Evolutionary conservation across 2,888 invertebrate genomes (phyloP), one percentile per base, ranked within the genome.

Genomic region (Willowsia nigromaculata): DNA sequence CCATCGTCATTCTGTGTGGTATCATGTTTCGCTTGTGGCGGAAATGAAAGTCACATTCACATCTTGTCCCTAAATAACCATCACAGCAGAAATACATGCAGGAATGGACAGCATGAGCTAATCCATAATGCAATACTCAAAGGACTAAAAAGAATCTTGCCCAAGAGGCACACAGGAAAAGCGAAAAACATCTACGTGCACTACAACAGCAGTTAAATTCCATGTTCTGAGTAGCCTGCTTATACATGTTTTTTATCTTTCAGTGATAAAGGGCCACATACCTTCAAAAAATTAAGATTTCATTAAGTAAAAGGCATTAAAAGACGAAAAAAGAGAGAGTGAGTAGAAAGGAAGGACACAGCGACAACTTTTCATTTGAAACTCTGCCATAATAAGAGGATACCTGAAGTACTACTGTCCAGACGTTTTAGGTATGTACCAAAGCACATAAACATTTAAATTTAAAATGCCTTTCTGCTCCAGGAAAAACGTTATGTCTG

Each of bases 81-180:
- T 11, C 9, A 62, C 13, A 25, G 2, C 11, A n/a, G 6, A 53
- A 53, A 6, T 6, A 53, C 15, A 18, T 53, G 18, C 53, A 27
- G 25, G 27, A 40, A 68, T 18, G 43, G 43, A 43, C 40, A 71
- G 25, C 11, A 1, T 30, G 25, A 71, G 7, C 30, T 78, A 78
- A 78, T 78, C 78, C 78, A 78, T 78, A 53, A 78, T 78, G 78
- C 78, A 78, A 78, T 30, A 78, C 78, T 53, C 50, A 27, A 22
- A 6, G 74, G 43, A 74, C 2, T 25, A 25, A 18, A 65, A 71
- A 68, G 25, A 25, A 74, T 74, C 74, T 47, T 43, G 40, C 71
- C 27, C 11, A n/a, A 5, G 43, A 74, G 74, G 1, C n/a, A n/a
- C n/a, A n/a, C n/a, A 62, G 62, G 3, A 62, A 30, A 30, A 27